Percentiles rank a stretch among this genome's conserved stretches.
phyloP scores from a whole-genome alignment of 2,113 vertebrate genomes.

The Cryptomyrus ogoouensis region DNA sequence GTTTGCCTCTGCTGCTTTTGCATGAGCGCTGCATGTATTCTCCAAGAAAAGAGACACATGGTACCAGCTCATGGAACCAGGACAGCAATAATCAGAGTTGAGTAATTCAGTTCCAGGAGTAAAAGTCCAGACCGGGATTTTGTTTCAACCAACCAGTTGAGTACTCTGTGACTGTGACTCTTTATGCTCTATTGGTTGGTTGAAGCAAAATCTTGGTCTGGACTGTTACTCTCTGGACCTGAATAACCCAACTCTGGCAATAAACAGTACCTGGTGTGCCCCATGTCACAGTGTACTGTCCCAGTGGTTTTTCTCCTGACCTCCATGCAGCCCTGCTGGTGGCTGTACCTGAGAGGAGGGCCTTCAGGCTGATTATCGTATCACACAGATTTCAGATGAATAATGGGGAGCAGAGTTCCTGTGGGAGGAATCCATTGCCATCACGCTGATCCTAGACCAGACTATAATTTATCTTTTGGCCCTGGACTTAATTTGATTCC shows the following conservation, averaged over 20 bases:
- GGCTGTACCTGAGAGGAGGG: background rate
- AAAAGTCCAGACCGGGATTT: too few species aligned
- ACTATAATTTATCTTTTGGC: slow-evolving; percentile 6
- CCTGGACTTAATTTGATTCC: background rate
- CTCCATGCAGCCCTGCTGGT: background rate
- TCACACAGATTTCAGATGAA: background rate
- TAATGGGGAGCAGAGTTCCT: background rate
- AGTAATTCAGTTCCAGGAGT: too few species aligned
- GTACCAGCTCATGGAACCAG: slow-evolving; percentile 18
- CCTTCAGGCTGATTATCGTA: background rate
- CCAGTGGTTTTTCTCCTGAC: background rate
- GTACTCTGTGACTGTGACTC: too few species aligned
- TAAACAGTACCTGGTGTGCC: background rate
- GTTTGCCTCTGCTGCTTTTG: too few species aligned
- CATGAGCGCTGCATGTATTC: too few species aligned
- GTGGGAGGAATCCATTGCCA: background rate
- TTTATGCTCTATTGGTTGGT: too few species aligned
- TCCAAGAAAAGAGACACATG: background rate
- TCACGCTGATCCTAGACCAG: background rate
- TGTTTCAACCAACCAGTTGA: too few species aligned
- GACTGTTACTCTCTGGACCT: too few species aligned
- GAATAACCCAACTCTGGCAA: too few species aligned
- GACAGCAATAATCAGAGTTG: too few species aligned
- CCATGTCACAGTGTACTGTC: background rate
- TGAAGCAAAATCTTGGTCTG: too few species aligned